Percentiles rank a stretch among this genome's conserved stretches.
phyloP scores from a whole-genome alignment of 92 coral and sea anemone species.

The Zoanthus sociatus region DNA sequence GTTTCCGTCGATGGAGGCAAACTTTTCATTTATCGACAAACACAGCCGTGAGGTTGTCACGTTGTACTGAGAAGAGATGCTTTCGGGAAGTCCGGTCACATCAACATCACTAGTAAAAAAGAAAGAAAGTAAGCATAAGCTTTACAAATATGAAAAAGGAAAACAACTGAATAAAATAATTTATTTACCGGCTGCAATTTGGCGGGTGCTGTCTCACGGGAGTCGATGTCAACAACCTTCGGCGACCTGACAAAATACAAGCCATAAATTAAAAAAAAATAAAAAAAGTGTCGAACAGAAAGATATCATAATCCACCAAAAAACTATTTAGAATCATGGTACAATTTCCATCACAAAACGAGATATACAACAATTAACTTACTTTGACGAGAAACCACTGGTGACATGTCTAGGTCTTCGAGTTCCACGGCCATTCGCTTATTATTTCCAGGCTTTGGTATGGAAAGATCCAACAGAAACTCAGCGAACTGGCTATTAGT shows the following conservation, averaged over 20 bases:
- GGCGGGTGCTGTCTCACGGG: constrained; percentile 9
- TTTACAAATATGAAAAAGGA: too few species aligned
- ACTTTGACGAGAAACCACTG: constrained; percentile 21
- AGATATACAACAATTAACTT: constrained; percentile 13
- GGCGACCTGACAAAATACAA: constrained; percentile 22
- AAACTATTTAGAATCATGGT: background rate
- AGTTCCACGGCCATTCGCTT: constrained; percentile 13
- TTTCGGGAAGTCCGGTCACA: too few species aligned
- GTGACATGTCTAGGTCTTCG: constrained; percentile 28
- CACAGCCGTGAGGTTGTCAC: too few species aligned
- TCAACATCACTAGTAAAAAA: too few species aligned
- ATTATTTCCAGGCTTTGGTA: background rate
- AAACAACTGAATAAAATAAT: background rate
- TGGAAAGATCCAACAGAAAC: constrained; percentile 30
- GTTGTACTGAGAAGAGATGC: too few species aligned
- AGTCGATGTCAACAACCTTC: constrained; percentile 21
- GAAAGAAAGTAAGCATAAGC: too few species aligned
- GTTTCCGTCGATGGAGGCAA: too few species aligned
- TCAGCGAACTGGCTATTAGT: constrained; percentile 33
- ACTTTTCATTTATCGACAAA: too few species aligned
- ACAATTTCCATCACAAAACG: constrained; percentile 9
- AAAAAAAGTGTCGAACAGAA: constrained; percentile 7
- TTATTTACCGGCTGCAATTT: constrained; percentile 21
- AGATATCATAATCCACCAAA: background rate
- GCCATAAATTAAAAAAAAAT: constrained; percentile 22